Evolutionary conservation across 2,888 invertebrate genomes (phyloP).

Genomic region (Hyposoter dolosus): DNA sequence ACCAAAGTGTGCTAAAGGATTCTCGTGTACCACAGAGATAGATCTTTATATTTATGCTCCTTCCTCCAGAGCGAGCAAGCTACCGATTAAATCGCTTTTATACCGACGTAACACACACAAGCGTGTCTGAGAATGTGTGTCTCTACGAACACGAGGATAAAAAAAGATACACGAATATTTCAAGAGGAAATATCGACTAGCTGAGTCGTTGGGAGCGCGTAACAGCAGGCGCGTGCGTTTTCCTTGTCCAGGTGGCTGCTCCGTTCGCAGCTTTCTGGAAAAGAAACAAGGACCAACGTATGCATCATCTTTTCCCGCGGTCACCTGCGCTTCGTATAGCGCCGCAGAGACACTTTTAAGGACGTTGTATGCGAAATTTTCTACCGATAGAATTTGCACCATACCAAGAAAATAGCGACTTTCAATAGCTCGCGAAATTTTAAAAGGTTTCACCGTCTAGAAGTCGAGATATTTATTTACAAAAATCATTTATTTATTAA

Average conservation of each 20-base stretch:
- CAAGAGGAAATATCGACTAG: conserved; percentile 40
- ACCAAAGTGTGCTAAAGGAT: conserved; percentile 80
- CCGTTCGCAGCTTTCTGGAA: conserved; percentile 56
- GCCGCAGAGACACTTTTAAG: conserved; percentile 53
- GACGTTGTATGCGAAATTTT: no score
- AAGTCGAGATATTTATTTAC: no score
- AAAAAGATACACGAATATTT: background rate
- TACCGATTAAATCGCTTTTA: conserved; percentile 82
- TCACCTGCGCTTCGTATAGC: conserved; percentile 64
- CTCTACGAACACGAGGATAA: background rate
- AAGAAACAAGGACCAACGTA: conserved; percentile 31
- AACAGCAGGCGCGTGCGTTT: conserved; percentile 68
- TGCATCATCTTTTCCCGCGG: background rate
- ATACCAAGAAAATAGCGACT: no score
- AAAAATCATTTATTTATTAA: no score
- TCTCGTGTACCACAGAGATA: conserved; percentile 83
- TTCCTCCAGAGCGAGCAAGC: conserved; percentile 73
- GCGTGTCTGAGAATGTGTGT: background rate
- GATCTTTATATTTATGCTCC: conserved; percentile 83
- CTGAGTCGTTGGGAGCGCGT: background rate
- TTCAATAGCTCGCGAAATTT: no score
- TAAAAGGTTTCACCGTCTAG: no score
- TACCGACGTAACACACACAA: conserved; percentile 27
- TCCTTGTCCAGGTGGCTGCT: conserved; percentile 76
- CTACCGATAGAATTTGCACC: no score